Base-by-base conservation (phyloP, 2,113 vertebrate genomes). In the Bufo gargarizans region DNA sequence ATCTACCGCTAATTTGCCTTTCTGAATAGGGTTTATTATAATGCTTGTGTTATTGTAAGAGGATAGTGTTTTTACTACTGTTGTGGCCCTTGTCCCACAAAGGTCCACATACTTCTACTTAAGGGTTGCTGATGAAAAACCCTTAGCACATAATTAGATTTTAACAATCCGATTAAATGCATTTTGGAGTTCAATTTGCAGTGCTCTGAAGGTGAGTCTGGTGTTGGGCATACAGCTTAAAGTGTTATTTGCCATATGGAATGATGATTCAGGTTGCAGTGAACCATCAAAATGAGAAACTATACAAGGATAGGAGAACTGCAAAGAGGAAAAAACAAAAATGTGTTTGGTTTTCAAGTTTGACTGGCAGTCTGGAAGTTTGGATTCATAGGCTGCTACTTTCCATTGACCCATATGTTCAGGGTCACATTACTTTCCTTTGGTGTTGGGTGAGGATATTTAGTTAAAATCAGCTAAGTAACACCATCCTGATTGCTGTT, bases 1-100 rank as follows among this genome's bases (percentile, higher is more conserved):
- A 86, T 72, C 72, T 86, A 49, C 49, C 49, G 43, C 84, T 77
- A 77, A 77, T 77, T 63, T 86, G 74, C 45, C 45, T 55, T 63
- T 50, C 55, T 86, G 43, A 77, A 77, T 86, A 77, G 71, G 19
- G 43, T 56, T 77, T 77, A 77, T 86, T 77, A 86, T 86, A 77
- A 55, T 43, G 76, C 74, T 65, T 77, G 22, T 86, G 76, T 86
- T 86, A 86, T 86, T 78, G 85, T 86, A 86, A 86, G 79, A 65
- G 43, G 76, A 86, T 78, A 78, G 76, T 86, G 85, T 86, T 86
- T 84, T 65, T 86, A 79, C 45, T 79, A 33, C 83, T 67, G 74
- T 53, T 86, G 43, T 77, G 58, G 55, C 49, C 72, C 56, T 17
- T 4, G 71, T 86, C 71, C 45, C 76, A 47, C 43, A 61, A 47